These are phyloP conservation scores for Callipepla squamata DNA, from an alignment of 2,113 vertebrate genomes.

Conservation along the genomic window DNA sequence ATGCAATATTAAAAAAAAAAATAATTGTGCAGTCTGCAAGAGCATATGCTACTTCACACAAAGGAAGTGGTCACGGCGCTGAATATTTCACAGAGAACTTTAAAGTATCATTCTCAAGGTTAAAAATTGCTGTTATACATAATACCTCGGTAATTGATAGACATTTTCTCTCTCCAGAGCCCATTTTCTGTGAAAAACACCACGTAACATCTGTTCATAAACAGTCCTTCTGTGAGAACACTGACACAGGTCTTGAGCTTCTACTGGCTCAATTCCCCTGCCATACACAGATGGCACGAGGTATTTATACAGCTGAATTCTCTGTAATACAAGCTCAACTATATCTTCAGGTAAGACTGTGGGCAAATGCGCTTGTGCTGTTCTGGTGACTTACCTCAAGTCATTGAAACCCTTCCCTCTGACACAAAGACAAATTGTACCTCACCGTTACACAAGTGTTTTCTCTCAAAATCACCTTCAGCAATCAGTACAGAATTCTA, in stretches of 20 bases:
- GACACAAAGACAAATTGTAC: slow-evolving; percentile 92
- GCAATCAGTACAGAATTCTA: slow-evolving; percentile 65
- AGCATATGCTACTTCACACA: slow-evolving; percentile 50
- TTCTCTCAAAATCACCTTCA: slow-evolving; percentile 76
- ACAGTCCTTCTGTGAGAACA: slow-evolving; percentile 93
- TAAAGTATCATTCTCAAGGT: slow-evolving; percentile 85
- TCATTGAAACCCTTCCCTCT: slow-evolving; percentile 84
- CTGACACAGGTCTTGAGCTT: slow-evolving; percentile 91
- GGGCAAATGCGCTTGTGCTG: slow-evolving; percentile 82
- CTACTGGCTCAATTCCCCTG: slow-evolving; percentile 92
- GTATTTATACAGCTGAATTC: slow-evolving; percentile 86
- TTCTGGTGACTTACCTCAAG: slow-evolving; percentile 83
- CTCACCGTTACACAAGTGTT: background rate
- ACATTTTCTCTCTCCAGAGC: slow-evolving; percentile 94
- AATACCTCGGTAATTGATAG: slow-evolving; percentile 90
- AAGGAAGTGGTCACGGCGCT: slow-evolving; percentile 66
- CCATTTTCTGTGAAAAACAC: slow-evolving; percentile 89
- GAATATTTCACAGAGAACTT: slow-evolving; percentile 76
- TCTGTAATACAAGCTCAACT: slow-evolving; percentile 82
- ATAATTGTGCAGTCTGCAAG: slow-evolving; percentile 25
- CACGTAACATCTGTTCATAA: slow-evolving; percentile 99
- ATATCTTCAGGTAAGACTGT: slow-evolving; percentile 89
- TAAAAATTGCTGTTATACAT: slow-evolving; percentile 87
- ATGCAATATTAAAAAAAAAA: background rate
- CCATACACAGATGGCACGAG: slow-evolving; percentile 92